Evolutionary conservation across 2,797 vertebrate genomes (phyloP).

Genomic region (Coregonus ussuriensis): DNA sequence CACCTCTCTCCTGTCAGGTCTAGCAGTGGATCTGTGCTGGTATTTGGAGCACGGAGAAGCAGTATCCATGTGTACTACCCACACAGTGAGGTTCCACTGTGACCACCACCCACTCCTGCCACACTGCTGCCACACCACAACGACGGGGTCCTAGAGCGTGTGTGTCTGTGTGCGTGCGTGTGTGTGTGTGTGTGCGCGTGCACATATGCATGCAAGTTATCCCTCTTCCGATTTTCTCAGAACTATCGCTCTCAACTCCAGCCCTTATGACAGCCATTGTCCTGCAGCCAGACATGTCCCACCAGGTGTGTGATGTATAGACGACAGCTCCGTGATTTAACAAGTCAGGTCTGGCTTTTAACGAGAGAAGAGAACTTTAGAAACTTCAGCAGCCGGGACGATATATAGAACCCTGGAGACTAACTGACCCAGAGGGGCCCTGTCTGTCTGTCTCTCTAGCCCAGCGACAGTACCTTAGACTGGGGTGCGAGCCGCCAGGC

Average conservation of each 20-base stretch:
- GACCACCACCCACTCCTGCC: not conserved
- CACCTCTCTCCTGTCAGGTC: conserved; percentile 25
- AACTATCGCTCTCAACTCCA: conserved; percentile 17
- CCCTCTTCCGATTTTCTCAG: conserved; percentile 15
- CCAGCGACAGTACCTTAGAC: conserved; percentile 39
- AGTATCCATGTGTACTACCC: conserved; percentile 52
- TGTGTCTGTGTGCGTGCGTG: not conserved
- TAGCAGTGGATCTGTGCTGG: conserved; percentile 25
- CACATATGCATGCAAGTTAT: conserved; percentile 20
- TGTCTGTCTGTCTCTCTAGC: conserved; percentile 45
- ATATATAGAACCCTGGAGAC: conserved; percentile 69
- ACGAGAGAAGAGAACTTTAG: conserved; percentile 53
- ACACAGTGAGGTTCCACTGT: conserved; percentile 48
- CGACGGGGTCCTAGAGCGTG: not conserved
- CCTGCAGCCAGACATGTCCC: conserved; percentile 58
- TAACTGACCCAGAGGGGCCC: conserved; percentile 47
- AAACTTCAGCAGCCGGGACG: conserved; percentile 46
- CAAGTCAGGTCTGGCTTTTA: conserved; percentile 57
- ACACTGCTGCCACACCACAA: too few relatives aligned
- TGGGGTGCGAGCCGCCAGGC: conserved; percentile 30
- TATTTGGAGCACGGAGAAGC: conserved; percentile 48
- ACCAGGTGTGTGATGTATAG: conserved; percentile 59
- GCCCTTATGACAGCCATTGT: conserved; percentile 66
- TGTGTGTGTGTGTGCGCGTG: conserved; percentile 7
- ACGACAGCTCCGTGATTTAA: conserved; percentile 67